Conservation (phyloP, 2,797 vertebrate species). For the Notolabrus celidotus region DNA sequence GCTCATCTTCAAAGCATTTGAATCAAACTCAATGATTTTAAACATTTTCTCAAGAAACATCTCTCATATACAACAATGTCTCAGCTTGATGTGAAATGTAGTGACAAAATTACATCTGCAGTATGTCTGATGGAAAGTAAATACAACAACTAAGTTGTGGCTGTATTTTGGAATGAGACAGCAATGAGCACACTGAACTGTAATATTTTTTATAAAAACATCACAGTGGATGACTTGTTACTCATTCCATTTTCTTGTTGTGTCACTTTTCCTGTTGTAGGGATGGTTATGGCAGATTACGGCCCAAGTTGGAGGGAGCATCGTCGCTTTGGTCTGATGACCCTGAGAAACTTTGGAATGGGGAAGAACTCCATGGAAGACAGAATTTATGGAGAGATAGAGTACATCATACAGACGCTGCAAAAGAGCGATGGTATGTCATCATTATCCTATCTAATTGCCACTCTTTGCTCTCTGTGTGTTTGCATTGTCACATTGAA, state of each 20-base stretch:
- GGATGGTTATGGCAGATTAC: constrained; percentile 77
- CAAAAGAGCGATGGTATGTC: constrained; percentile 69
- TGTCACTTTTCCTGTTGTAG: constrained; percentile 42
- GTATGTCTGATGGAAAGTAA: no score
- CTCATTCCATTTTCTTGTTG: background rate
- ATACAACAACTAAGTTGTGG: no score
- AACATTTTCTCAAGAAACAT: no score
- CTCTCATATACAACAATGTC: no score
- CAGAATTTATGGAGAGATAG: constrained; percentile 76
- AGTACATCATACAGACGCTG: constrained; percentile 57
- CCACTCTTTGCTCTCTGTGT: background rate
- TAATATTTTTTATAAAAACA: no score
- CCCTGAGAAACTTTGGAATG: constrained; percentile 83
- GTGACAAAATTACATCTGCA: no score
- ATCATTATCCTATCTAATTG: background rate
- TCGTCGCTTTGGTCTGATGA: constrained; percentile 82
- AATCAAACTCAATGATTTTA: no score
- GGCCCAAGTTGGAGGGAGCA: constrained; percentile 78
- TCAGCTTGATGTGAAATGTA: no score
- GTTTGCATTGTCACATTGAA: background rate
- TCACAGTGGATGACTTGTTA: background rate
- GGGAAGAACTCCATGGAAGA: constrained; percentile 84
- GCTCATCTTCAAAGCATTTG: no score
- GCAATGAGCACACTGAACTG: background rate
- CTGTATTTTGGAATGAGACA: no score